A percentile compares a stretch with the other conserved stretches of the same genome.
phyloP scores from a whole-genome alignment of 2,888 invertebrate species.

The Andrena haemorrhoa region DNA sequence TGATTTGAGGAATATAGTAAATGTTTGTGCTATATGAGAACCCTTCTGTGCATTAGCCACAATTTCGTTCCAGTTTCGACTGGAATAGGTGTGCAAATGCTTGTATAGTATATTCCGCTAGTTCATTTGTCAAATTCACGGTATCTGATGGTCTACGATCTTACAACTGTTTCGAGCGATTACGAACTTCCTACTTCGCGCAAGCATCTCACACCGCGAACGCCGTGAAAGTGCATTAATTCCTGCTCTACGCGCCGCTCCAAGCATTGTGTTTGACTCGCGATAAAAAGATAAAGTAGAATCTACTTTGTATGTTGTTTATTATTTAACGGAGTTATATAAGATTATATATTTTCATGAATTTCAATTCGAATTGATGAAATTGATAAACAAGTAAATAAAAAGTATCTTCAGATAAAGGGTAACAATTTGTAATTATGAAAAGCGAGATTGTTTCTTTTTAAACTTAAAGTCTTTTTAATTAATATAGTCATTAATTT shows the following conservation, averaged over 20 bases:
- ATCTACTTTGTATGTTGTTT: neutral
- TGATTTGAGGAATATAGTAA: neutral
- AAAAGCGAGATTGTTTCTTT: neutral
- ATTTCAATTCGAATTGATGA: neutral
- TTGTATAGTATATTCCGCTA: conserved; percentile 12
- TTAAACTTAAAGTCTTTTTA: neutral
- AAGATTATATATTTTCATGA: conserved; percentile 3
- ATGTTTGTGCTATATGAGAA: neutral
- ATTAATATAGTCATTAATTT: no score
- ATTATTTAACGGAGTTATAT: conserved; percentile 41
- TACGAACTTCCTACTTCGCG: conserved; percentile 68
- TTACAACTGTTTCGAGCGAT: conserved; percentile 65
- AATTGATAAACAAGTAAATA: no score
- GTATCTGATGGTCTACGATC: conserved; percentile 31
- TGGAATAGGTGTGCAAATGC: neutral
- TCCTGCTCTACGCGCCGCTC: conserved; percentile 54
- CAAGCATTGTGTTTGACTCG: conserved; percentile 16
- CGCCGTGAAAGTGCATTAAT: conserved; percentile 76
- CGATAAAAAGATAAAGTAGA: conserved; percentile 28
- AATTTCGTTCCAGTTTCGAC: neutral
- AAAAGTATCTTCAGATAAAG: neutral
- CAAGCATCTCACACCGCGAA: conserved; percentile 60
- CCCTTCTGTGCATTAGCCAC: neutral
- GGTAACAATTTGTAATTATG: neutral
- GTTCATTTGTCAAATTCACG: conserved; percentile 24